Evolutionary conservation across 2,797 vertebrate species (phyloP), one percentile per base, ranked within the genome.

Genomic region (Lithobates sylvaticus): DNA sequence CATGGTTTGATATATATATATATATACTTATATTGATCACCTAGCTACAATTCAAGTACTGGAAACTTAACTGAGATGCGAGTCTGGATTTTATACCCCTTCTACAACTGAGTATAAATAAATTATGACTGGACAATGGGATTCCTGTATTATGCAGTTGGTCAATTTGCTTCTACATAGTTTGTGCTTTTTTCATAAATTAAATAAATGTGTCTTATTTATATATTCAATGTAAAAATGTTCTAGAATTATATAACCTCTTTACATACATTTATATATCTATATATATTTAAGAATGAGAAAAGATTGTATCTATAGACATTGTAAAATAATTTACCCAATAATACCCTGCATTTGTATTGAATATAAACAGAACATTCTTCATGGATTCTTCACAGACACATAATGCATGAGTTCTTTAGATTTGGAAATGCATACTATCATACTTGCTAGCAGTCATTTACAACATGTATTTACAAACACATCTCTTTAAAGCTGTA

Each of bases 401-500:
- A 91, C 88, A 93, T 94, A 93, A 90, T 93, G 91, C 92, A 95
- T 93, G 93, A 91, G 89, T 94, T 93, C 26, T 92, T 94, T 91
- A 91, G 88, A 93, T 93, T 90, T 91, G 92, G 94, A 93, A 95
- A 94, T 94, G 91, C 93, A 92, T 92, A 94, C 93, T 93, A 76
- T 86, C 81, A 91, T 92, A 94, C 92, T 90, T 94, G 94, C 88
- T 93, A 94, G 95, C 94, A 95, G 94, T 96, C 92, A 94, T 96
- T 92, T 95, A 96, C 93, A 96, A 89, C 89, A 92, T 81, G 92
- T 96, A 96, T 97, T 96, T 96, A 97, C 95, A 97, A 92, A 89
- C 91, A 92, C 91, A 93, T 92, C 91, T 92, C 89, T 89, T 92
- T 93, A 93, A 92, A 94, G 94, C 88, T 95, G 89, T 93, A 93